phyloP scores from a whole-genome alignment of 2,888 invertebrate species.

The Drosophila merina region DNA sequence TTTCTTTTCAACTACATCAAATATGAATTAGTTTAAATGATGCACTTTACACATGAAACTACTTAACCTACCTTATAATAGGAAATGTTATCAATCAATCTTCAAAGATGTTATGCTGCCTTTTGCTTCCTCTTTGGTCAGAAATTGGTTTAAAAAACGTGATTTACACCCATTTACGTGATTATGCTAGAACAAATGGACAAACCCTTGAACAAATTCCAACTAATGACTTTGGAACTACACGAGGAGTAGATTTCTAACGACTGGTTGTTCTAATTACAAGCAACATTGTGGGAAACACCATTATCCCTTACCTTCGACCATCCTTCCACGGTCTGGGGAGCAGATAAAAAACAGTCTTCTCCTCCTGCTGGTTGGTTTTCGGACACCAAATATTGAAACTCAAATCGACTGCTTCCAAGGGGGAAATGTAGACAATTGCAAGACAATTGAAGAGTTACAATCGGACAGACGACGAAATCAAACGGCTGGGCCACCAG shows the following conservation, averaged over 20 bases:
- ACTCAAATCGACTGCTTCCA: conserved; percentile 5
- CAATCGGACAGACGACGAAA: conserved; percentile 45
- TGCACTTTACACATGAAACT: background rate
- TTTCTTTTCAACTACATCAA: background rate
- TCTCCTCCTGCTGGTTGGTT: conserved; percentile 23
- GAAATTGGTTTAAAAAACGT: conserved; percentile 2
- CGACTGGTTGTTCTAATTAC: conserved; percentile 6
- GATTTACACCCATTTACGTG: background rate
- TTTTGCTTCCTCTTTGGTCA: conserved; percentile 1
- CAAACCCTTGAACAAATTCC: background rate
- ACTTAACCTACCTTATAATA: conserved; percentile 1
- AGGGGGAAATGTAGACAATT: conserved; percentile 20
- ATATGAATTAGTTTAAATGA: conserved; percentile 1
- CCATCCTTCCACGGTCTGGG: conserved; percentile 38
- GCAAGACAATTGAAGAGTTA: conserved; percentile 30
- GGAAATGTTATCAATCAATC: background rate
- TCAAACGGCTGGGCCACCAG: conserved; percentile 37
- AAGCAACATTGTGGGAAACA: background rate
- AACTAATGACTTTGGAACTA: conserved; percentile 1
- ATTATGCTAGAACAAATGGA: background rate
- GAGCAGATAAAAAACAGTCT: conserved; percentile 9
- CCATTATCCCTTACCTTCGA: background rate
- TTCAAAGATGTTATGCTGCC: background rate
- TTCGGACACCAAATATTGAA: conserved; percentile 23
- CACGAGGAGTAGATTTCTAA: background rate